phyloP scores from a whole-genome alignment of 2,888 invertebrate genomes.

The Theodoxus fluviatilis region DNA sequence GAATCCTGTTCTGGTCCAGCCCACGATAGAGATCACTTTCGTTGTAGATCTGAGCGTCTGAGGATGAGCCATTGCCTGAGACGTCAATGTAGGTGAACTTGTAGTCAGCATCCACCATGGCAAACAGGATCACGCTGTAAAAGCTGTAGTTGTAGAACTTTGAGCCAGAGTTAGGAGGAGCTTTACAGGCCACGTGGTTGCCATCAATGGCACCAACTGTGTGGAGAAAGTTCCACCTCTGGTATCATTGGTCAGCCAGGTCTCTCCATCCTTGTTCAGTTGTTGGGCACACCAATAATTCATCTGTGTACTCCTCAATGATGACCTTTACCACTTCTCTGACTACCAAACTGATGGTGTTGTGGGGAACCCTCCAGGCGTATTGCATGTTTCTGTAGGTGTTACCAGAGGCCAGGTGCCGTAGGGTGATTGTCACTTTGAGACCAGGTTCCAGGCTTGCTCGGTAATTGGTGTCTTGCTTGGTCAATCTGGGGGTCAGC shows the following conservation, averaged over 20 bases:
- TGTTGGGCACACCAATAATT: neutral
- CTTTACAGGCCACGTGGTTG: constrained; percentile 22
- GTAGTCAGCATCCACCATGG: constrained; percentile 26
- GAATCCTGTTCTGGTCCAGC: too few relatives aligned
- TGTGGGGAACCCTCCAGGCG: constrained; percentile 31
- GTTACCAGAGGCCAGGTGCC: constrained; percentile 34
- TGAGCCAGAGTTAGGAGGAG: constrained; percentile 25
- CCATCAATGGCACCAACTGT: constrained; percentile 27
- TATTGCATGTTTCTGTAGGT: constrained; percentile 35
- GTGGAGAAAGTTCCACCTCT: constrained; percentile 24
- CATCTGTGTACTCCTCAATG: too few relatives aligned
- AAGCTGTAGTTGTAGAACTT: constrained; percentile 30
- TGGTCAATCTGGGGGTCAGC: constrained; percentile 9
- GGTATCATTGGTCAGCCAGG: constrained; percentile 22
- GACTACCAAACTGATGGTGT: constrained; percentile 27
- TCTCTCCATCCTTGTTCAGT: constrained; percentile 11
- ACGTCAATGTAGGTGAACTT: constrained; percentile 31
- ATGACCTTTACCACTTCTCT: constrained; percentile 37
- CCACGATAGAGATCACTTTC: constrained; percentile 28
- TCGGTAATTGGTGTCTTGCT: neutral
- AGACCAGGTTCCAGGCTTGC: constrained; percentile 25
- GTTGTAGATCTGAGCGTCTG: constrained; percentile 34
- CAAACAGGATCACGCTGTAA: constrained; percentile 23
- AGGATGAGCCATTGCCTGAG: constrained; percentile 28
- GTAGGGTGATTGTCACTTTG: constrained; percentile 32